Conservation (phyloP, 1,140 invertebrate genomes). For the Drosophila ananassae region DNA sequence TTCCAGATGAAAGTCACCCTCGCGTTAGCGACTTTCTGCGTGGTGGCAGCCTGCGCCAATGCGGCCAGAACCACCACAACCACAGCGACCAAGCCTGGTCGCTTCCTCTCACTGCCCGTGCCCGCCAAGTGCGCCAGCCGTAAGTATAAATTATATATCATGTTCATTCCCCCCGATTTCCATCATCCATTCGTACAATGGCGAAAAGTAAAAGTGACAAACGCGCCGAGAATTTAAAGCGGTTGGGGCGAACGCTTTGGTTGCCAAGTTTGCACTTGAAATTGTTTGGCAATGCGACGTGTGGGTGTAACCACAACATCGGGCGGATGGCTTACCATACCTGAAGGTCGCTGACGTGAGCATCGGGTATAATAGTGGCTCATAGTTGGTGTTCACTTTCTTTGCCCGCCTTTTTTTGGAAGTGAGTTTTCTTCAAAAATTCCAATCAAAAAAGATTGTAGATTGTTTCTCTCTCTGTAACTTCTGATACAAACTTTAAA, state of each 20-base stretch:
- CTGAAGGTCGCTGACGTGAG: slow-evolving; percentile 69
- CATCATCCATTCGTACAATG: slow-evolving; percentile 1
- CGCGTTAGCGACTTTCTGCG: slow-evolving; percentile 83
- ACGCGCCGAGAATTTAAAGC: slow-evolving; percentile 64
- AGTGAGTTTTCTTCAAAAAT: neutral
- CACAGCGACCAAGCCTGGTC: slow-evolving; percentile 85
- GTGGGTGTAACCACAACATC: slow-evolving; percentile 51
- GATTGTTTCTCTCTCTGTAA: neutral
- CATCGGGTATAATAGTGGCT: slow-evolving; percentile 2
- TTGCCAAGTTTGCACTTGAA: slow-evolving; percentile 78
- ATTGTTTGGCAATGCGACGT: slow-evolving; percentile 74
- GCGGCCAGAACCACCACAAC: slow-evolving; percentile 81
- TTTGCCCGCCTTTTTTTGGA: slow-evolving; percentile 43
- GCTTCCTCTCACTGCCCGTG: slow-evolving; percentile 91
- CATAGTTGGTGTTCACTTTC: slow-evolving; percentile 48
- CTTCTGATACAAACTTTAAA: neutral
- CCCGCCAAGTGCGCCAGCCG: slow-evolving; percentile 92
- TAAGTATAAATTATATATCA: slow-evolving; percentile 86
- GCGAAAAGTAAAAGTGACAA: slow-evolving; percentile 73
- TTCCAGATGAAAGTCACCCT: slow-evolving; percentile 83
- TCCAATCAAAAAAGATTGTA: too few relatives aligned
- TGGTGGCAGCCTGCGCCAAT: slow-evolving; percentile 75
- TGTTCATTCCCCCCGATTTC: neutral
- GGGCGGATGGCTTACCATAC: slow-evolving; percentile 17
- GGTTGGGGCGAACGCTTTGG: slow-evolving; percentile 5